Conservation (phyloP, 2,797 vertebrate genomes). For the Epinephelus awoara region DNA sequence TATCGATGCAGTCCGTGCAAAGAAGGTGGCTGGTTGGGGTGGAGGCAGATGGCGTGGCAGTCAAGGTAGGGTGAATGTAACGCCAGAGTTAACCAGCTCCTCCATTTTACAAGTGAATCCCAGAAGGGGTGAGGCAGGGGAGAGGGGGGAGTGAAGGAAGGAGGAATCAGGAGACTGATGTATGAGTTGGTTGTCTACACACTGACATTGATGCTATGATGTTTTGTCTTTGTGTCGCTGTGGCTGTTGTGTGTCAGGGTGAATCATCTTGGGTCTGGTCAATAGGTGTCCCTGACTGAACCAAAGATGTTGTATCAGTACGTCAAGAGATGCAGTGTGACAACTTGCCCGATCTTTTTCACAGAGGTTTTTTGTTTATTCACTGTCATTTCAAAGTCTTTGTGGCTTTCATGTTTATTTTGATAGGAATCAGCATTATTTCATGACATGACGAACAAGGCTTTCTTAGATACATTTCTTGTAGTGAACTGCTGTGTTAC, state of each 20-base stretch:
- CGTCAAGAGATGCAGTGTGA: not conserved
- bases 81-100: not conserved
- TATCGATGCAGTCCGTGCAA: not conserved
- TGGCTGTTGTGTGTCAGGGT: not conserved
- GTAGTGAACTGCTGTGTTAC: not conserved
- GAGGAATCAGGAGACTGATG: not conserved
- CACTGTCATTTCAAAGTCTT: not conserved
- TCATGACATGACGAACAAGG: not conserved
- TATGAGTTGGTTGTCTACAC: not conserved
- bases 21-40: not conserved
- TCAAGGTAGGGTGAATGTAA: not conserved
- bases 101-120: conserved; percentile 5
- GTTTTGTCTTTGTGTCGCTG: conserved; percentile 8
- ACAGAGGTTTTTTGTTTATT: not conserved
- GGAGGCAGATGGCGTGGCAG: not conserved
- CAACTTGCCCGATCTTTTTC: not conserved
- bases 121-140: not conserved
- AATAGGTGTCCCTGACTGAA: not conserved
- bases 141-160: not conserved
- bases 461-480: not conserved
- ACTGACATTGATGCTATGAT: not conserved
- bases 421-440: not conserved
- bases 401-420: not conserved
- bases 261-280: not conserved
- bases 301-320: not conserved